Evolutionary conservation across 64 coral and sea anemone species (phyloP), one percentile per base, ranked within the genome.

Genomic region (Trachythela sp.): DNA sequence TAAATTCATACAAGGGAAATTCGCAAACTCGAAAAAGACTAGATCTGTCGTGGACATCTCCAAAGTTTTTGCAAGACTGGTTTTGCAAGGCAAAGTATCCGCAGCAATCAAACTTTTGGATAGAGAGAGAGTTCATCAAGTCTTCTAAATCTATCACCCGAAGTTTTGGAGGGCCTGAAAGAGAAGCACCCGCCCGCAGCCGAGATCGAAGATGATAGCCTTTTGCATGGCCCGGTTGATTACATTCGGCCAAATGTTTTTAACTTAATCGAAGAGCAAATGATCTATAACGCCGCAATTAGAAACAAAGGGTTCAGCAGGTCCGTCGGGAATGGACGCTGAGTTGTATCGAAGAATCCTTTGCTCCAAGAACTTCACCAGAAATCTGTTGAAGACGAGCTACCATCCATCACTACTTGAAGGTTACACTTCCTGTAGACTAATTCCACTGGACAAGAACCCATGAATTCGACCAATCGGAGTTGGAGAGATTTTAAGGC

Each of bases 1-100:
- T 40, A 87, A 45, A 52, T 31, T 58, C 35, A 87, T 87, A 54
- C 85, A 87, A 58, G 26, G 49, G 85, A 87, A 59, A 39, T 87
- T 87, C 60, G 49, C 39, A 34, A 54, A 51, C 32, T 51, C 85
- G 14, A 87, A 56, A 56, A 87, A 87, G 27, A 27, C 85, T 33
- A 87, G 85, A 58, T 29, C 85, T 32, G 85, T 34, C 22, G 85
- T 38, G 27, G 85, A 87, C 18, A 87, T 87, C 32, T 59, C 85
- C 43, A 87, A 59, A 58, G 32, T 8, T 2, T 56, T 56, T 14
- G 27, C 48, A 87, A 87, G 51, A n/a, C 22, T 45, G 42, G 42
- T 45, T 11, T 6, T 45, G 42, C 42, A 45, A 45, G 42, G 42
- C 4, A 45, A 45, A 49, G 15, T 41, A 40, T 0, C 83, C 27